These are phyloP conservation scores for Orthonyx spaldingii DNA, from an alignment of 2,113 vertebrate species.

Conservation along the genomic window DNA sequence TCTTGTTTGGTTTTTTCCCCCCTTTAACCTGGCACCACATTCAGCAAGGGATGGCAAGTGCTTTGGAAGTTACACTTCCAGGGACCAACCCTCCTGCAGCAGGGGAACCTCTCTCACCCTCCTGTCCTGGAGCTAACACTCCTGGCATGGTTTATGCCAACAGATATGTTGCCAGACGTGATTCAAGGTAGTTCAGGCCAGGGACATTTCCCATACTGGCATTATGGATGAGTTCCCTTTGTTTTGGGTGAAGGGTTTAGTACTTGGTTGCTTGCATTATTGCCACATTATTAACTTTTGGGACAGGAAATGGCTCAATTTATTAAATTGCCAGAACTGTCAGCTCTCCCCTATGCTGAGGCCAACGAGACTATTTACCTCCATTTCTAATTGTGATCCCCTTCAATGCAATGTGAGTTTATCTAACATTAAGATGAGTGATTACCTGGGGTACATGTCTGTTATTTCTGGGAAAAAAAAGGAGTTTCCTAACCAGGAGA, in stretches of 20 bases:
- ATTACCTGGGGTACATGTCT: background rate
- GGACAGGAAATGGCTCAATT: background rate
- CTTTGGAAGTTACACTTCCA: fast-evolving
- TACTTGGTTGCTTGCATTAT: background rate
- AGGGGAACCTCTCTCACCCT: fast-evolving
- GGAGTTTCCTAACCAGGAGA: background rate
- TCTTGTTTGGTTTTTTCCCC: background rate
- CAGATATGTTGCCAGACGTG: background rate
- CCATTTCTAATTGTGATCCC: background rate
- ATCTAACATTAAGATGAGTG: background rate
- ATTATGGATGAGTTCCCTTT: background rate
- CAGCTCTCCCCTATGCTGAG: background rate
- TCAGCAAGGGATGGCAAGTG: background rate
- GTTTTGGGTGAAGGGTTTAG: background rate
- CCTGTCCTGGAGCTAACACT: background rate
- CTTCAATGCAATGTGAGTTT: background rate
- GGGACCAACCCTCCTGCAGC: no score
- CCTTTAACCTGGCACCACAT: background rate
- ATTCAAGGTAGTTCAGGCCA: background rate
- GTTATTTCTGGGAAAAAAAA: background rate
- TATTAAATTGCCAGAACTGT: background rate
- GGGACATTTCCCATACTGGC: background rate
- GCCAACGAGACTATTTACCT: background rate
- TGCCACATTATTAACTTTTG: background rate
- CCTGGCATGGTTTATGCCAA: background rate